Evolutionary conservation across 2,888 invertebrate species (phyloP), one percentile per base, ranked within the genome.

Genomic region (Cheilosia grossa): DNA sequence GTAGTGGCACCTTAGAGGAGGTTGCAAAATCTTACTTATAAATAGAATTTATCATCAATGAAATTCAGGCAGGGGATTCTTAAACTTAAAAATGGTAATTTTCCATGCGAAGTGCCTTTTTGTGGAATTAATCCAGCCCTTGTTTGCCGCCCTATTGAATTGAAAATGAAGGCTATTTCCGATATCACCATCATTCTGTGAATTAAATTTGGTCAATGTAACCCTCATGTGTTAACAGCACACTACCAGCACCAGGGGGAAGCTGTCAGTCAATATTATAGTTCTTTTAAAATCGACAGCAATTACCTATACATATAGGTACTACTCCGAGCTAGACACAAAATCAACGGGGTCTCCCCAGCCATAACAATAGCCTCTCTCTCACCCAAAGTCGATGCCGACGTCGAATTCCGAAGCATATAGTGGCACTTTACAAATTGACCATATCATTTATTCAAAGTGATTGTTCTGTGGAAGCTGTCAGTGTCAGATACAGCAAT

Each of bases 371-470:
- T 17, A 17, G 2, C 2, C 44, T 47, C 17, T 3, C 44, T 17
- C 19, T 47, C 17, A 47, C 4, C 17, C 44, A 17, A 7, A n/a
- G n/a, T 17, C 15, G 40, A 17, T 9, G 47, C 9, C 47, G 58
- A 33, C 13, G 58, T 53, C 53, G 37, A 59, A 42, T 63, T 17
- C 75, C 66, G 73, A 61, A 51, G 59, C 54, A 19, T 47, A 56
- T 54, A 42, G 61, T 78, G 73, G 61, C 78, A 78, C 78, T 82
- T 67, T 73, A 82, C 82, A 72, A 82, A 78, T 82, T 78, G 78
- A 82, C 72, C 61, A 51, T 78, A 82, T 82, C 67, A 82, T 82
- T 82, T 82, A 82, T 82, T 82, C 82, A 82, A 78, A 73, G 78
- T 73, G 61, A 78, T 73, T 73, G 70, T 58, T 58, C 33, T 51